phyloP scores from a whole-genome alignment of 2,888 invertebrate genomes.

The Parthenolecanium corni region DNA sequence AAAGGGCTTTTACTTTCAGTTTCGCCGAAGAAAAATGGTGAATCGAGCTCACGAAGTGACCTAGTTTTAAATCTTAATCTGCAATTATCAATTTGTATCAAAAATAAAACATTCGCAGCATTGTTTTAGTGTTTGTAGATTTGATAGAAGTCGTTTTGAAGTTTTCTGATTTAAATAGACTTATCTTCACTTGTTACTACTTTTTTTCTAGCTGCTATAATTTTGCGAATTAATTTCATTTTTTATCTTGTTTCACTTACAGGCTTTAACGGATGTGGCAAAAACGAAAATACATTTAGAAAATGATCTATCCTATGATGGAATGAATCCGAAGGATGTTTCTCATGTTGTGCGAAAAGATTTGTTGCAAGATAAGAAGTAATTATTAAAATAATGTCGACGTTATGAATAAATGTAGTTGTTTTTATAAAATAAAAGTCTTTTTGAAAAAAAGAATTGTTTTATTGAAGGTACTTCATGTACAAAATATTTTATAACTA shows the following conservation, averaged over 20 bases:
- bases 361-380: slow-evolving; percentile 30
- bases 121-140: no score
- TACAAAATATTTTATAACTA: background rate
- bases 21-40: no score
- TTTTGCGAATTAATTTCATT: no score
- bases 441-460: background rate
- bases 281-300: slow-evolving; percentile 33
- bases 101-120: no score
- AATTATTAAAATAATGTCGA: background rate
- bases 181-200: no score
- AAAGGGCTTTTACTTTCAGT: no score
- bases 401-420: background rate
- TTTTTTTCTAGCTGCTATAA: no score
- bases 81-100: no score
- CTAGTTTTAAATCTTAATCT: no score
- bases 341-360: slow-evolving; percentile 33
- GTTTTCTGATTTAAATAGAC: no score
- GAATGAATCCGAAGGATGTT: slow-evolving; percentile 28
- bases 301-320: slow-evolving; percentile 27
- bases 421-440: background rate
- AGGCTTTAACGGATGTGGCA: slow-evolving; percentile 35
- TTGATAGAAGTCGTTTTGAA: no score
- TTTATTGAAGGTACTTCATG: background rate
- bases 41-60: no score
- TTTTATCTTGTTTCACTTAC: slow-evolving; percentile 18